Percentiles rank a stretch among this genome's conserved stretches.
Evolutionary conservation across 2,797 vertebrate species (phyloP).

Genomic region (Alexandromys oeconomus): DNA sequence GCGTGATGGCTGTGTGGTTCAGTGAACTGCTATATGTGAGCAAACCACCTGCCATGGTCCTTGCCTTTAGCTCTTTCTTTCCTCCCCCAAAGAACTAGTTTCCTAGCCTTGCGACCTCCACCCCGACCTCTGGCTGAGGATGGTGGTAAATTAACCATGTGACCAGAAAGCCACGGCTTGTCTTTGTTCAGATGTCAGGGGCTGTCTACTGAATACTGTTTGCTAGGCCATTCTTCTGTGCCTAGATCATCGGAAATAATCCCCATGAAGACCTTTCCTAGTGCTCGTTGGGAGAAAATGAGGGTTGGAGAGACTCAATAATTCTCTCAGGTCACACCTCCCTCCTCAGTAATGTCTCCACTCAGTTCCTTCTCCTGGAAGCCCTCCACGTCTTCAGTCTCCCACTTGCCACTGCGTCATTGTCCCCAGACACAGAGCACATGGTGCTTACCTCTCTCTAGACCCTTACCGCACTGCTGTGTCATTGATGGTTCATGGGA

Average conservation of each 20-base stretch:
- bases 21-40: background rate
- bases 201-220: background rate
- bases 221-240: background rate
- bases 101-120: background rate
- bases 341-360: background rate
- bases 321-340: background rate
- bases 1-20: background rate
- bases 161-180: background rate
- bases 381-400: background rate
- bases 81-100: background rate
- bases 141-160: background rate
- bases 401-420: background rate
- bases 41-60: too few species aligned
- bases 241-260: background rate
- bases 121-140: background rate
- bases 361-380: conserved; percentile 20
- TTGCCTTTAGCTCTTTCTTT: background rate
- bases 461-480: background rate
- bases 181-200: background rate
- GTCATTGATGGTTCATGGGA: background rate
- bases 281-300: background rate
- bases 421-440: background rate
- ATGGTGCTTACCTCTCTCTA: background rate
- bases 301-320: background rate
- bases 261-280: background rate